Evolutionary conservation across 2,888 invertebrate species (phyloP), one percentile per base, ranked within the genome.

Genomic region (Stenurella melanura): DNA sequence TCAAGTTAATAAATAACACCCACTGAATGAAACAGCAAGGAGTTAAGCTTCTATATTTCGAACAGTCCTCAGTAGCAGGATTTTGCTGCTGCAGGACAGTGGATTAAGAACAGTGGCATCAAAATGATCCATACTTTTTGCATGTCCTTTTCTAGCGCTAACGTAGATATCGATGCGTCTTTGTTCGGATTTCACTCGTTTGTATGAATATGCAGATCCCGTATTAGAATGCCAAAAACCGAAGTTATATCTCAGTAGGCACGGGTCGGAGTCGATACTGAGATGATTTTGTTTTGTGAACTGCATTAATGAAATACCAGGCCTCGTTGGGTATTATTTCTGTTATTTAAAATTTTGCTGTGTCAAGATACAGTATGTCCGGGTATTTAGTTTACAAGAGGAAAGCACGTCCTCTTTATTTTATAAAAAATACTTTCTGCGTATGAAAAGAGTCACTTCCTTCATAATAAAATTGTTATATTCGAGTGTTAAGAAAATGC

Each of bases 211-310:
- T 89, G 89, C 88, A 89, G 87, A 89, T 88, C 88, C 87, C 84
- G 87, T 83, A 87, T 89, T 89, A 88, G 87, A 87, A 87, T 87
- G 88, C 88, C 87, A 88, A 88, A 89, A 88, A 88, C 89, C 88
- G 85, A 88, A 88, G 87, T 87, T 87, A 86, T 86, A 86, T 86
- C 86, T 87, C 85, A 82, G 84, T 82, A 84, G 85, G 83, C 83
- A 80, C 75, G 64, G 66, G 64, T 70, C 54, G 81, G 83, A 85
- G 84, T 85, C 86, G 86, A 86, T 86, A 86, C 86, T 84, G 86
- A 84, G 85, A 85, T 77, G 80, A 80, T 80, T 76, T 76, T 60
- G 72, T 76, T 73, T 73, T 50, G 74, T 66, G 76, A 69, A 73
- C 73, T 74, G 71, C 30, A 57, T 58, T 38, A 34, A 17, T 60